These are phyloP conservation scores for Drepana falcataria DNA, from an alignment of 2,888 invertebrate genomes.

Conservation along the genomic window DNA sequence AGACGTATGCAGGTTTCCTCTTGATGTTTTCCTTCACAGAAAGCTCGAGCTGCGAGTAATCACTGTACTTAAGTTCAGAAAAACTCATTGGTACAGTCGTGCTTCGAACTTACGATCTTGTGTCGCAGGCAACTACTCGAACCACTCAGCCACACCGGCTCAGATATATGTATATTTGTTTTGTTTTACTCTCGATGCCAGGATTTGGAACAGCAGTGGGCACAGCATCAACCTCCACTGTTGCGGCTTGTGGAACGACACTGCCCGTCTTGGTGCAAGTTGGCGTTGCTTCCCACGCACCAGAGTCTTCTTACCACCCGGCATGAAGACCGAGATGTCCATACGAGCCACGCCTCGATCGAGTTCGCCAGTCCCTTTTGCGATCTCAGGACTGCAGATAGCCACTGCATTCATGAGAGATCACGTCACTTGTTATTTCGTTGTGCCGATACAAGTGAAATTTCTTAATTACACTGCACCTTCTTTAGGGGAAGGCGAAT, in stretches of 20 bases:
- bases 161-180: too few relatives aligned
- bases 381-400: slow-evolving; percentile 39
- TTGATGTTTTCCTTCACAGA: too few relatives aligned
- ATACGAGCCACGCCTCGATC: slow-evolving; percentile 41
- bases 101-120: too few relatives aligned
- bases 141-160: too few relatives aligned
- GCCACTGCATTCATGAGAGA: slow-evolving; percentile 51
- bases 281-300: slow-evolving; percentile 52
- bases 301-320: slow-evolving; percentile 48
- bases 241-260: slow-evolving; percentile 48
- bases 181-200: slow-evolving; percentile 9
- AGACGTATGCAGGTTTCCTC: too few relatives aligned
- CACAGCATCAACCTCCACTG: slow-evolving; percentile 45
- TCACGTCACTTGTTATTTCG: slow-evolving; percentile 43
- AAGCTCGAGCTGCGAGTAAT: too few relatives aligned
- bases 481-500: slow-evolving; percentile 15
- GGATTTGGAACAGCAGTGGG: slow-evolving; percentile 42
- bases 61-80: too few relatives aligned
- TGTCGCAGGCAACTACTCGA: too few relatives aligned
- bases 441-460: slow-evolving; percentile 41
- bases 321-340: slow-evolving; percentile 34
- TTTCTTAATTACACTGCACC: slow-evolving; percentile 39
- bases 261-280: slow-evolving; percentile 42
- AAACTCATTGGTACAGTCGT: too few relatives aligned
- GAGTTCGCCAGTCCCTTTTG: slow-evolving; percentile 28